Conservation (phyloP, 2,113 vertebrate species). For the Lynx canadensis region DNA sequence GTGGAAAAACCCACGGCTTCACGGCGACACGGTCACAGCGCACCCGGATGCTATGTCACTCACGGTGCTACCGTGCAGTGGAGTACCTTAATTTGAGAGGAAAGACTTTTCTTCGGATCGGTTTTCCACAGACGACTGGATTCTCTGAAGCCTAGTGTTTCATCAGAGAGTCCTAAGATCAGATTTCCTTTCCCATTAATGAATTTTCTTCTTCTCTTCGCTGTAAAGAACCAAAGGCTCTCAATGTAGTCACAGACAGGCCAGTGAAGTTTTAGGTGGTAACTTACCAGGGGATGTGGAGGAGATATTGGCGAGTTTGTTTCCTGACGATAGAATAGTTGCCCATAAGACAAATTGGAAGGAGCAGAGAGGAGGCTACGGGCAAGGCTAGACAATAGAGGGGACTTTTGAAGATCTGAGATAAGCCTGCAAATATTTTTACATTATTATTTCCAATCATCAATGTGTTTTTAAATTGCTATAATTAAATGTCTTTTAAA, state of each 20-base stretch:
- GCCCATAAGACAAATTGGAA: neutral
- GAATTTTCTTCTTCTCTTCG: neutral
- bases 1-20: neutral
- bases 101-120: neutral
- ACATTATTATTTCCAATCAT: neutral
- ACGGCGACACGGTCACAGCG: fast-evolving
- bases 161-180: neutral
- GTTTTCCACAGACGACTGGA: neutral
- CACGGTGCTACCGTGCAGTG: neutral
- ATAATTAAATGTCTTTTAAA: neutral
- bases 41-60: neutral
- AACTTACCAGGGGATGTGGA: neutral
- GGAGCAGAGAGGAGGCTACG: neutral
- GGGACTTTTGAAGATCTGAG: neutral
- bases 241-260: neutral
- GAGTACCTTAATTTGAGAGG: neutral
- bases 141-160: neutral
- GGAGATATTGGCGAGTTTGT: neutral
- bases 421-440: neutral
- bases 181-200: neutral
- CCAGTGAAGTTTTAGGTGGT: neutral
- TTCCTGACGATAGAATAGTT: neutral
- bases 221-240: neutral
- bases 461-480: neutral
- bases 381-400: neutral